Evolutionary conservation across 1,140 invertebrate genomes (phyloP).

Genomic region (Drosophila tani): DNA sequence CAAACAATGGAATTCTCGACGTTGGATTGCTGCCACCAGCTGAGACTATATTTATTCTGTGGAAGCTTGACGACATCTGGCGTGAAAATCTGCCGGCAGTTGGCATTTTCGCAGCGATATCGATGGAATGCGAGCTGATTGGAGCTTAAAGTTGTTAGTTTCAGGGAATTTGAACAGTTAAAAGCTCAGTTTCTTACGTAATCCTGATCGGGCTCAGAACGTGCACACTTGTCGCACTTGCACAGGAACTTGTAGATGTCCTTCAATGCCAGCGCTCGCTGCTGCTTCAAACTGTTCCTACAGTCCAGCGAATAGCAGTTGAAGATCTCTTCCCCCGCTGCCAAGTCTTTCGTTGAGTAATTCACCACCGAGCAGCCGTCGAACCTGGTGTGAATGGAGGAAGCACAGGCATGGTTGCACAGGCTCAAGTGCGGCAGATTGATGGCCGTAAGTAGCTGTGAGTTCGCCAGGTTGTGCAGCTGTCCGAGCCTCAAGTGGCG

Average conservation of each 20-base stretch:
- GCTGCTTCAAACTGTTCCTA: conserved; percentile 15
- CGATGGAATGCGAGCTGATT: conserved; percentile 56
- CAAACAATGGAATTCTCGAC: conserved; percentile 31
- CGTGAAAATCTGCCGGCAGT: conserved; percentile 46
- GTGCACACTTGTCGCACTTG: conserved; percentile 51
- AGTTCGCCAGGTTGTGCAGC: conserved; percentile 49
- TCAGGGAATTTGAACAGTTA: neutral
- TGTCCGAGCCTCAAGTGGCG: conserved; percentile 47
- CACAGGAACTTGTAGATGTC: conserved; percentile 67
- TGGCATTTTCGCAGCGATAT: conserved; percentile 60
- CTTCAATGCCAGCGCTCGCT: conserved; percentile 36
- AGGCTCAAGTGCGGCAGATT: conserved; percentile 74
- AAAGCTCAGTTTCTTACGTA: conserved; percentile 53
- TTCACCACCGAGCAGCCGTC: conserved; percentile 54
- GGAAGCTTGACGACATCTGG: neutral
- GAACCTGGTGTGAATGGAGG: conserved; percentile 51
- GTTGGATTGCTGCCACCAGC: conserved; percentile 55
- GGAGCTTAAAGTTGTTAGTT: neutral
- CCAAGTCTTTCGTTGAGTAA: conserved; percentile 34
- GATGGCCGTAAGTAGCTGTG: conserved; percentile 45
- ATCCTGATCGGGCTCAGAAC: conserved; percentile 44
- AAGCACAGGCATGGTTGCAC: conserved; percentile 69
- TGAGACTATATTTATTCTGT: conserved; percentile 14
- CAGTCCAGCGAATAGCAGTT: conserved; percentile 72
- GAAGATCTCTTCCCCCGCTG: conserved; percentile 57